Base-by-base conservation (phyloP, 2,888 invertebrate species). In the Pachymerium ferrugineum region DNA sequence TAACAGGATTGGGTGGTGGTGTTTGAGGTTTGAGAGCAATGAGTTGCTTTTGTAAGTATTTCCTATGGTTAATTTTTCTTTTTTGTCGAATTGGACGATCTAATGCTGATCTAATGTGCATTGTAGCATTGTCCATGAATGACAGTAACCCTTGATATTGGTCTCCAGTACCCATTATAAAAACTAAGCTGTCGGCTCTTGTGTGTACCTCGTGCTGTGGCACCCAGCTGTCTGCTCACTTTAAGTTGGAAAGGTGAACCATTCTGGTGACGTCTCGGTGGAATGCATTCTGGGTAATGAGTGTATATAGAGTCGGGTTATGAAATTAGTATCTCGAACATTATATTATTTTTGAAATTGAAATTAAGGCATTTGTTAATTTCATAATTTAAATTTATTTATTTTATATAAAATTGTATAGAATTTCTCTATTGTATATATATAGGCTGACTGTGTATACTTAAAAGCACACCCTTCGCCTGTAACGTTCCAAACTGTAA, bases 171-270 rank as follows among this genome's bases (percentile, higher is more conserved):
- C 47, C 47, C 47, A 54, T 54, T 16, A 38, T 38, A n/a, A n/a
- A n/a, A n/a, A n/a, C n/a, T n/a, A n/a, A n/a, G n/a, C n/a, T n/a
- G n/a, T n/a, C n/a, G n/a, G n/a, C 38, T 38, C 16, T 14, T 38
- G 4, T 38, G 19, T 54, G 47, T 54, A 22, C 16, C 47, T 54
- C 47, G 47, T 54, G 47, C 47, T 54, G 47, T 54, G 47, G 47
- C 47, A 54, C 47, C 47, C 47, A 54, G 47, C 47, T 54, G 47
- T 54, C 47, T 54, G 47, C 47, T 54, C 47, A 16, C 47, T 54
- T 54, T 54, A 22, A 22, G 47, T 16, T 3, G 47, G 47, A 54
- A 54, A 54, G 47, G 47, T 54, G 47, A 54, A 54, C 19, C 47
- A 54, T 16, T 54, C 22, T 10, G 10, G 22, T 54, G 47, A 54